phyloP scores from a whole-genome alignment of 2,797 vertebrate species.

The Notamacropus eugenii region DNA sequence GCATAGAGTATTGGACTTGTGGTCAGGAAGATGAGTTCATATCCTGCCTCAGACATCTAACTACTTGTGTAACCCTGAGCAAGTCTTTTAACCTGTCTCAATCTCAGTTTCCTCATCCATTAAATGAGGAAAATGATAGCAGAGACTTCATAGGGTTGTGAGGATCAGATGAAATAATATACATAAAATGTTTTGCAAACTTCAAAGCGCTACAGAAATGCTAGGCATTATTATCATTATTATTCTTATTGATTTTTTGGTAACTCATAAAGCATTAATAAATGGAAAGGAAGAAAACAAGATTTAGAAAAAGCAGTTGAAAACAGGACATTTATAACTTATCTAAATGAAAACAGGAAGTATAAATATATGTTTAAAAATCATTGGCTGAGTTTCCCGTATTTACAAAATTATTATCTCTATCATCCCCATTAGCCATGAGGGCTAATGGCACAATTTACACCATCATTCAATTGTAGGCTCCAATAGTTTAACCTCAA shows the following conservation, averaged over 20 bases:
- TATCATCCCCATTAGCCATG: not conserved
- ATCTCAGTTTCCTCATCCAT: not conserved
- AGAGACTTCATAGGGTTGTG: not conserved
- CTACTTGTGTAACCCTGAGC: not conserved
- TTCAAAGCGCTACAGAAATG: not conserved
- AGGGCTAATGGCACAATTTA: not conserved
- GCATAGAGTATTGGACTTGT: not conserved
- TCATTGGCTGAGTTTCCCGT: not conserved
- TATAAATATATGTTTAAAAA: constrained; percentile 32
- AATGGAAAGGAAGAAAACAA: constrained; percentile 48
- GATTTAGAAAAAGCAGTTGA: constrained; percentile 27
- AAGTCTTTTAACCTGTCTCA: not conserved
- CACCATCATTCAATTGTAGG: not conserved
- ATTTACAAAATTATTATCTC: constrained; percentile 7
- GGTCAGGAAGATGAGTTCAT: not conserved
- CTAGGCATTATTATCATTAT: not conserved
- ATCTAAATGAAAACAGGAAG: constrained; percentile 39
- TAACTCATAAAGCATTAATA: constrained; percentile 26
- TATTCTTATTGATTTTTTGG: constrained; percentile 25
- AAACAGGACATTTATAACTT: constrained; percentile 41
- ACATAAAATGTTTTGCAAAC: not conserved
- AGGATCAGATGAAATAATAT: not conserved
- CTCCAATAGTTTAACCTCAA: constrained; percentile 8
- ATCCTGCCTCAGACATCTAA: constrained; percentile 9
- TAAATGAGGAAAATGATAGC: not conserved